Evolutionary conservation across 1,140 invertebrate species (phyloP).

Genomic region (Rhagoletis zephyria): DNA sequence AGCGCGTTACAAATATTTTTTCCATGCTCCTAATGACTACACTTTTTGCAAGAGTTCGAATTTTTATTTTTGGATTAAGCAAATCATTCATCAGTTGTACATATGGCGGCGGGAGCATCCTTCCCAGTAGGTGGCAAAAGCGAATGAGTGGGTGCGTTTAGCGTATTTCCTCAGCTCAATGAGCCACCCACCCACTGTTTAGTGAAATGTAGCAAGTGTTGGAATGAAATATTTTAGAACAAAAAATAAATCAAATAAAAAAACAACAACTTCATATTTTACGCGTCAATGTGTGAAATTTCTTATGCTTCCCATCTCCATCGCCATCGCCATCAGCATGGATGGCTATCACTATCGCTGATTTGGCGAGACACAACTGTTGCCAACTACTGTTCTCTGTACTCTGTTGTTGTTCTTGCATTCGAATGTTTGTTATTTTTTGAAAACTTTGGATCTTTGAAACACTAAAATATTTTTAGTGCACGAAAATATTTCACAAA

Average conservation of each 20-base stretch:
- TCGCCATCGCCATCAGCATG: not conserved
- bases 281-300: conserved; percentile 33
- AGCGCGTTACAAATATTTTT: not conserved
- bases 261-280: conserved; percentile 18
- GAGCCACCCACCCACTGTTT: not conserved
- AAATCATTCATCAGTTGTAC: conserved; percentile 46
- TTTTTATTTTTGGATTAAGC: conserved; percentile 37
- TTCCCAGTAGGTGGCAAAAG: not conserved
- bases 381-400: not conserved
- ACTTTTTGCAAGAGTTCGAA: conserved; percentile 20
- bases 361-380: not conserved
- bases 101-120: conserved; percentile 17
- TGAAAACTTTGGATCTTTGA: conserved; percentile 19
- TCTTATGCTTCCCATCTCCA: not conserved
- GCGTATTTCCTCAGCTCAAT: not conserved
- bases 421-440: not conserved
- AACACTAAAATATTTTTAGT: not conserved
- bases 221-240: not conserved
- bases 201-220: conserved; percentile 33
- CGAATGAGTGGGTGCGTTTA: not conserved
- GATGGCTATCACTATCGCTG: not conserved
- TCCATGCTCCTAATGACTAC: not conserved
- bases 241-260: not conserved
- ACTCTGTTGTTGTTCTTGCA: not conserved
- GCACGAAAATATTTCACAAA: not conserved